Base-by-base conservation (phyloP, 2,888 invertebrate genomes). In the Chrysolina oricalcia region DNA sequence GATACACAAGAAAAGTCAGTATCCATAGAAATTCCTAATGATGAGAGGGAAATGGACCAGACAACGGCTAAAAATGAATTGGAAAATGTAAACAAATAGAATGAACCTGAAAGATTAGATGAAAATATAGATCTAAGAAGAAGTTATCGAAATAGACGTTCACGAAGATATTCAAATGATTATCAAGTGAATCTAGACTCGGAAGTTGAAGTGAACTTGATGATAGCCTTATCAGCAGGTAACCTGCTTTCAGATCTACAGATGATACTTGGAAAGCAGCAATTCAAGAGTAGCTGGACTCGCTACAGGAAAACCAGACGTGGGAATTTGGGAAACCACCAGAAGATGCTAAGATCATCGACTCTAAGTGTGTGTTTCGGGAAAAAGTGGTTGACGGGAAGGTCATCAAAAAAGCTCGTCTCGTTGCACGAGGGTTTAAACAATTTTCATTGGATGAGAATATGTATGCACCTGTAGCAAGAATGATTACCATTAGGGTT, bases 401-500 rank as follows among this genome's bases (percentile, higher is more conserved):
- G n/a, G n/a, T n/a, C n/a, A n/a, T n/a, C 10, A 69, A 71, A 46
- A 77, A 77, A 48, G 72, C 72, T n/a, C 46, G 72, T 40, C 66
- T 77, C 69, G 77, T 75, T 63, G 78, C 72, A 43, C 70, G 77
- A 56, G 77, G 77, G 50, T 83, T 79, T 76, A 17, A 76, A 68
- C 82, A 81, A 53, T 62, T 41, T 65, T 50, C 40, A 23, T 17
- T 76, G 21, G 62, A 56, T 73, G 72, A 78, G 53, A 77, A 81
- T 53, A 71, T 77, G 19, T 81, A 81, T 77, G 72, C 81, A 23
- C 80, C 81, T 21, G 81, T 81, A 41, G 80, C 79, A 15, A 68
- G 78, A 76, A 82, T 81, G 79, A 59, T 62, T 11, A 81, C 80
- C 21, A 73, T 82, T 27, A 74, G 80, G 73, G 23, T 80, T n/a